Evolutionary conservation across 2,888 invertebrate genomes (phyloP).

Genomic region (Nemapogon koenigi): DNA sequence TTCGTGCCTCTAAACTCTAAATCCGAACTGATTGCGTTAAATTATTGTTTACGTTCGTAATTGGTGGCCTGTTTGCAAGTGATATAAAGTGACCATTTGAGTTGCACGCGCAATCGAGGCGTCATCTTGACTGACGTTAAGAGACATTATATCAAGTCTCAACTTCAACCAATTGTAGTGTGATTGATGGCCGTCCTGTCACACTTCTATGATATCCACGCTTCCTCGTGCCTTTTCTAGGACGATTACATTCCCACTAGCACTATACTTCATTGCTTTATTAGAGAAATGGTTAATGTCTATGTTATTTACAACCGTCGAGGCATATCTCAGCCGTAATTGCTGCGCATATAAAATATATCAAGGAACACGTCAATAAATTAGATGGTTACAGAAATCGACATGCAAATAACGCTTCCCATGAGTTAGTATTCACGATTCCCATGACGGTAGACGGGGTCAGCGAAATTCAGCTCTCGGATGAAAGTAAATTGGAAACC

Average conservation of each 20-base stretch:
- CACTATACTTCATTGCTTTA: not conserved
- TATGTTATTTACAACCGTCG: not conserved
- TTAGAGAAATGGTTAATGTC: not conserved
- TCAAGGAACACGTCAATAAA: no score
- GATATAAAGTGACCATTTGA: constrained; percentile 25
- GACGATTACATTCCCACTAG: not conserved
- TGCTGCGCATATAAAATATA: no score
- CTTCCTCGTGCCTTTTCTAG: constrained; percentile 5
- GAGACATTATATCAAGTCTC: constrained; percentile 8
- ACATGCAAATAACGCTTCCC: constrained; percentile 34
- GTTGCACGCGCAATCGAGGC: constrained; percentile 26
- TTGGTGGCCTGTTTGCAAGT: constrained; percentile 27
- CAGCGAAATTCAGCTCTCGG: constrained; percentile 33
- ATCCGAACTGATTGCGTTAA: constrained; percentile 21
- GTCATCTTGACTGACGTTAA: constrained; percentile 30
- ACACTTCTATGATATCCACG: constrained; percentile 5
- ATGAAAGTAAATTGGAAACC: constrained; percentile 51
- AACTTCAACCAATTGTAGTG: constrained; percentile 5
- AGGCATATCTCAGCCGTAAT: no score
- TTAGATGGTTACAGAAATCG: constrained; percentile 18
- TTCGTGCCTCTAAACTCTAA: no score
- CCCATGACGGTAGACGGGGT: constrained; percentile 29
- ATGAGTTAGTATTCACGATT: constrained; percentile 36
- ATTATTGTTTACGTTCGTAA: constrained; percentile 35
- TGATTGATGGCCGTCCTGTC: constrained; percentile 6